Conservation (phyloP, 2,113 vertebrate species). For the Glaucomys volans region DNA sequence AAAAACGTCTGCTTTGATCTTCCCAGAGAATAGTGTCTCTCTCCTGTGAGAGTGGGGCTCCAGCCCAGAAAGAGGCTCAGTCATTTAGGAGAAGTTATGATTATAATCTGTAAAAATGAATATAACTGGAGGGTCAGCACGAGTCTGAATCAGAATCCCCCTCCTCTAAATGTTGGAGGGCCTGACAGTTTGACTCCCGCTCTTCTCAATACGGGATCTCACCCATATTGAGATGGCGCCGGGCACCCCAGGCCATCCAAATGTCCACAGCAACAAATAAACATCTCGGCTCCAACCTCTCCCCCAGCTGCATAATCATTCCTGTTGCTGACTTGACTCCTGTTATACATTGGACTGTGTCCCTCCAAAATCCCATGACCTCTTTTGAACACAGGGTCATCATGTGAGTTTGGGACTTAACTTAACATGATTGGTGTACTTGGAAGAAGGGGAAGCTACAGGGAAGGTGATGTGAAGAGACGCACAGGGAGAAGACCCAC, state of each 20-base stretch:
- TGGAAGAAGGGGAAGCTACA: background rate
- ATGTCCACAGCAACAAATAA: background rate
- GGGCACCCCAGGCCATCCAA: background rate
- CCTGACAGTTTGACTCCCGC: background rate
- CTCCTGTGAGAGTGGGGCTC: background rate
- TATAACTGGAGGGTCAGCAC: background rate
- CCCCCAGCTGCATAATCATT: background rate
- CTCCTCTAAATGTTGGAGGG: background rate
- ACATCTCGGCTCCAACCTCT: background rate
- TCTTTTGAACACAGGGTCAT: background rate
- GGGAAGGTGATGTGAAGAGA: background rate
- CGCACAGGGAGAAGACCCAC: background rate
- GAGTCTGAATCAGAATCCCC: background rate
- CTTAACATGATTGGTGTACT: background rate
- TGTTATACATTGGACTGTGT: background rate
- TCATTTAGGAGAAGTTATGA: background rate
- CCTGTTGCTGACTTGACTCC: background rate
- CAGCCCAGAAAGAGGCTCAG: background rate
- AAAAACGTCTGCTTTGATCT: background rate
- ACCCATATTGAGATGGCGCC: background rate
- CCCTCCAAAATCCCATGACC: background rate
- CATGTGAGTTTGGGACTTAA: background rate
- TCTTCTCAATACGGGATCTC: background rate
- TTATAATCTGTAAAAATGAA: background rate
- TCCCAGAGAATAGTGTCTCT: background rate